phyloP scores from a whole-genome alignment of 2,113 vertebrate genomes.

The Percina caprodes region DNA sequence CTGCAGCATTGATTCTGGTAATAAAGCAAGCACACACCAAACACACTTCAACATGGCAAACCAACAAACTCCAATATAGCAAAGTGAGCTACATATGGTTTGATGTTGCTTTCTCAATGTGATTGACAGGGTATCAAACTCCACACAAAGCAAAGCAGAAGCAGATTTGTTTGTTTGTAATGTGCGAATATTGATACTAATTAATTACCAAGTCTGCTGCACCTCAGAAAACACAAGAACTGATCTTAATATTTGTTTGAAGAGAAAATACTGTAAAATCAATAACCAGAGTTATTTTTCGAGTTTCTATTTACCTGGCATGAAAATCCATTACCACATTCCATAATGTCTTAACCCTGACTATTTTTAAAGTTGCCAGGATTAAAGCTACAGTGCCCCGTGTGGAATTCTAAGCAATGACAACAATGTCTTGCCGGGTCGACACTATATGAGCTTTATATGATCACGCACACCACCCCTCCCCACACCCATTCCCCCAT shows the following conservation, averaged over 20 bases:
- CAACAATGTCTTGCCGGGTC: too few species aligned
- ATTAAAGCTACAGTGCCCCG: not conserved
- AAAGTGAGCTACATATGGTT: slow-evolving; percentile 67
- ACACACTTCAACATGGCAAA: slow-evolving; percentile 63
- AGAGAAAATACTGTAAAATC: not conserved
- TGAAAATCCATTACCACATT: not conserved
- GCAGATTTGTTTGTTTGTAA: slow-evolving; percentile 24
- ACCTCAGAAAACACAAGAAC: not conserved
- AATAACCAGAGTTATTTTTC: not conserved
- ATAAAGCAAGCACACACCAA: slow-evolving; percentile 58
- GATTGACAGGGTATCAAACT: slow-evolving; percentile 61
- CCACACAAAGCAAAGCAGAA: slow-evolving; percentile 78
- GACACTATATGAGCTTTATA: too few species aligned
- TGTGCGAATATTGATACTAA: not conserved
- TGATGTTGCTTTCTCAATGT: slow-evolving; percentile 61
- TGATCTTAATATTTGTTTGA: not conserved
- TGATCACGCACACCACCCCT: too few species aligned
- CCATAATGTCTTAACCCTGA: not conserved
- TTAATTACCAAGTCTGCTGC: not conserved
- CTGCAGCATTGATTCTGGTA: slow-evolving; percentile 28
- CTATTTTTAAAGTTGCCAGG: not conserved
- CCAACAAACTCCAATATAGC: slow-evolving; percentile 56
- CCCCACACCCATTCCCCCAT: too few species aligned
- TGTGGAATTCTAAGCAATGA: too few species aligned
- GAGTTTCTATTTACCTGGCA: not conserved